Evolutionary conservation across 2,113 vertebrate species (phyloP).

Genomic region (Gobio gobio): DNA sequence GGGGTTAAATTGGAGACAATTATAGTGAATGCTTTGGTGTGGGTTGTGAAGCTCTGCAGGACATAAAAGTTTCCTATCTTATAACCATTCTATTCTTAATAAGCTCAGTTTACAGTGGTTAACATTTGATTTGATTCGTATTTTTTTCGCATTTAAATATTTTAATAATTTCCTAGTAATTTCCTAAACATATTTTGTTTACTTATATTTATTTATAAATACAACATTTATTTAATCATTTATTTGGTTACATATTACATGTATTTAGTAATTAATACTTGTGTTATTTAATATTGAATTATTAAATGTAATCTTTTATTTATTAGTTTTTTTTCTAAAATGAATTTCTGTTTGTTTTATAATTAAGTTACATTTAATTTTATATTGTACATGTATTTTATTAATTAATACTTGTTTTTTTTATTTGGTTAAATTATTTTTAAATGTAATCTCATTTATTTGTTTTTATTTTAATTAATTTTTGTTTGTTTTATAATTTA

Average conservation of each 20-base stretch:
- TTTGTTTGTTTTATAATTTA: too few species aligned
- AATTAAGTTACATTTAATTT: background rate
- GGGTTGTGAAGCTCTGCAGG: slow-evolving; percentile 26
- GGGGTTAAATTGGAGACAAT: slow-evolving; percentile 58
- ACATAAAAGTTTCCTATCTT: slow-evolving; percentile 33
- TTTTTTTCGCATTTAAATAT: background rate
- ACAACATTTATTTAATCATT: background rate
- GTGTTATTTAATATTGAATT: too few species aligned
- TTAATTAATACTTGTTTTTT: background rate
- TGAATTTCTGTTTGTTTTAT: too few species aligned
- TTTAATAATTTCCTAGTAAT: too few species aligned
- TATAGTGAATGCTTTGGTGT: slow-evolving; percentile 60
- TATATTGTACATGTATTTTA: too few species aligned
- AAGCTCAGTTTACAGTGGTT: background rate
- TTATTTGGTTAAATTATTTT: too few species aligned
- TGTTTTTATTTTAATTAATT: too few species aligned
- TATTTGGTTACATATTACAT: background rate
- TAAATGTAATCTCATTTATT: too few species aligned
- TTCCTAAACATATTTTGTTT: background rate
- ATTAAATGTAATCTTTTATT: too few species aligned
- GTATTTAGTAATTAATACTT: background rate
- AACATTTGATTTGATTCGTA: background rate
- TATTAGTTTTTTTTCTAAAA: too few species aligned
- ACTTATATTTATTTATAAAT: background rate
- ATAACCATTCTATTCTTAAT: background rate